Conservation (phyloP, 2,888 invertebrate species). For the Fragum sueziense region DNA sequence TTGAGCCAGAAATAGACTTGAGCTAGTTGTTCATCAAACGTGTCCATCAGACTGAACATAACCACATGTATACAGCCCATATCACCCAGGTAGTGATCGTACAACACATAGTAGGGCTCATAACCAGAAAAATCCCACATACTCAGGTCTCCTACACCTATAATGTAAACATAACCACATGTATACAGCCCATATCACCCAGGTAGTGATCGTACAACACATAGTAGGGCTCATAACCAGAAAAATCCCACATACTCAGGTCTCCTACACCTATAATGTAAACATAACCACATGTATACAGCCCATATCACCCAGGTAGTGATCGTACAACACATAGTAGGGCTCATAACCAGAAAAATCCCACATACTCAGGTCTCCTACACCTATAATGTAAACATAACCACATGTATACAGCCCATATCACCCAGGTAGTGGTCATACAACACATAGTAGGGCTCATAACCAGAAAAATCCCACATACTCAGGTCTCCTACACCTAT, state of each 20-base stretch:
- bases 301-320: constrained; percentile 87
- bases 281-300: constrained; percentile 87
- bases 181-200: constrained; percentile 85
- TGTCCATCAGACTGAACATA: constrained; percentile 87
- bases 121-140: constrained; percentile 91
- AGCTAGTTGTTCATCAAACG: constrained; percentile 86
- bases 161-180: constrained; percentile 83
- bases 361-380: constrained; percentile 88
- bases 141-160: constrained; percentile 86
- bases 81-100: constrained; percentile 89
- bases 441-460: constrained; percentile 86
- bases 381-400: constrained; percentile 83
- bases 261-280: constrained; percentile 86
- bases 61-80: constrained; percentile 86
- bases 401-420: constrained; percentile 86
- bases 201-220: constrained; percentile 89
- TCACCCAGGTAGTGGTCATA: constrained; percentile 89
- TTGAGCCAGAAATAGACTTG: constrained; percentile 89
- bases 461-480: constrained; percentile 90
- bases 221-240: constrained; percentile 88
- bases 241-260: constrained; percentile 89
- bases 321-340: constrained; percentile 87
- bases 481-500: constrained; percentile 86
- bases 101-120: constrained; percentile 87
- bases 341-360: constrained; percentile 91